phyloP scores from a whole-genome alignment of 2,888 invertebrate genomes.

The Hydropsyche betteni region DNA sequence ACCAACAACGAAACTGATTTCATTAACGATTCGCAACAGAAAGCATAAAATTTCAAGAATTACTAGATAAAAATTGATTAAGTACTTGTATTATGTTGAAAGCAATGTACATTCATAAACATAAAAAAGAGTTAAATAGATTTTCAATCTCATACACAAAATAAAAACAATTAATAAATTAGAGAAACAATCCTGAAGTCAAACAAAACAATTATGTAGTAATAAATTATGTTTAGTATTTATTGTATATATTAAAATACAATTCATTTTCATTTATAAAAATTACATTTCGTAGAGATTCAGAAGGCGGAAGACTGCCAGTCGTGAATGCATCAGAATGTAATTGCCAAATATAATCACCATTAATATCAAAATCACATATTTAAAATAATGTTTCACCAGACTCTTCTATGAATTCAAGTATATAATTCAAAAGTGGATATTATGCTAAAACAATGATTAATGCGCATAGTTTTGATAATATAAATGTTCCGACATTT shows the following conservation, averaged over 20 bases:
- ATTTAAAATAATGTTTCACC: slow-evolving; percentile 28
- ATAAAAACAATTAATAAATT: not conserved
- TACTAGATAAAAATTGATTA: not conserved
- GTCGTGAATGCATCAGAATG: slow-evolving; percentile 38
- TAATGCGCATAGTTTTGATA: slow-evolving; percentile 28
- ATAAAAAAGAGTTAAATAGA: slow-evolving; percentile 1
- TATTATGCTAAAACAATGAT: slow-evolving; percentile 21
- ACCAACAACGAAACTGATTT: not conserved
- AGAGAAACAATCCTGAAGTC: not conserved
- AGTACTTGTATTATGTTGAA: not conserved
- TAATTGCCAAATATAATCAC: slow-evolving; percentile 16
- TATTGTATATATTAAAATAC: too few species aligned
- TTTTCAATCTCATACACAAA: not conserved
- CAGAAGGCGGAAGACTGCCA: slow-evolving; percentile 39
- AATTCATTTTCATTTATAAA: too few species aligned
- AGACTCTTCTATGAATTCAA: slow-evolving; percentile 16
- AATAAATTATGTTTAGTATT: not conserved
- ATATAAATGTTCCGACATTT: slow-evolving; percentile 7
- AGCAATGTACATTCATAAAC: not conserved
- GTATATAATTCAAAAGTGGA: slow-evolving; percentile 6
- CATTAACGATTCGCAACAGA: not conserved
- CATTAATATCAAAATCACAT: slow-evolving; percentile 34
- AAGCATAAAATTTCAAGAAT: too few species aligned
- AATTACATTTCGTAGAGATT: slow-evolving; percentile 34
- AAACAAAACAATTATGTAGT: not conserved